Evolutionary conservation across 2,113 vertebrate species (phyloP), one percentile per base, ranked within the genome.

Genomic region (Lepisosteus osseus): DNA sequence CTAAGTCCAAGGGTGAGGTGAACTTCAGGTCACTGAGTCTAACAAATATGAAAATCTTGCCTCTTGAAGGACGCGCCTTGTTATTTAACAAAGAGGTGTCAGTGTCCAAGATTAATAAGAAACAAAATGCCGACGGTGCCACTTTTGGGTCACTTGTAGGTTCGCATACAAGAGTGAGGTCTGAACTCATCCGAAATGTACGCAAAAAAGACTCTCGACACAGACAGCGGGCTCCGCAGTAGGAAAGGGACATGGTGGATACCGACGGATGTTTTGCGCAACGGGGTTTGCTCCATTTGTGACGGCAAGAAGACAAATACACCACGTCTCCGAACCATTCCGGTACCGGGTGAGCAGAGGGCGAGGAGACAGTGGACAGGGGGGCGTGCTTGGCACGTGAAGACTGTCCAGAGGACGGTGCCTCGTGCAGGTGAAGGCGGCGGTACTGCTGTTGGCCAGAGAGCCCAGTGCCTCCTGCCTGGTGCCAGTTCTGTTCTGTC

Each of bases 71-170:
- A 94, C 92, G 93, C 92, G 95, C 95, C 97, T 97, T 95, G 95
- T 96, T 97, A 95, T 96, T 98, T 97, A 99, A 98, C 97, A 99
- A 99, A 99, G 97, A 99, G 29, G 94, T 99, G 97, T 98, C 97
- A 98, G 95, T 96, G 95, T 92, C 87, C 89, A 95, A 98, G 96
- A 99, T 98, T 98, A 98, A 99, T 98, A 95, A 95, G 95, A 95
- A 95, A 95, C 93, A 94, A 98, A 97, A 98, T 97, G 96, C 92
- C 91, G 94, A 93, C 90, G 90, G 94, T 96, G 97, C 97, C 96
- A 97, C 91, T 93, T 90, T 92, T 94, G 91, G 96, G 96, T 98
- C 96, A 99, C 92, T 94, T 92, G 87, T 87, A 87, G 88, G 82
- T 80, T 84, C 83, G 83, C 78, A 90, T 91, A 90, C 87, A 88